Evolutionary conservation across 2,888 invertebrate species (phyloP), one percentile per base, ranked within the genome.

Genomic region (Acronicta leporina): DNA sequence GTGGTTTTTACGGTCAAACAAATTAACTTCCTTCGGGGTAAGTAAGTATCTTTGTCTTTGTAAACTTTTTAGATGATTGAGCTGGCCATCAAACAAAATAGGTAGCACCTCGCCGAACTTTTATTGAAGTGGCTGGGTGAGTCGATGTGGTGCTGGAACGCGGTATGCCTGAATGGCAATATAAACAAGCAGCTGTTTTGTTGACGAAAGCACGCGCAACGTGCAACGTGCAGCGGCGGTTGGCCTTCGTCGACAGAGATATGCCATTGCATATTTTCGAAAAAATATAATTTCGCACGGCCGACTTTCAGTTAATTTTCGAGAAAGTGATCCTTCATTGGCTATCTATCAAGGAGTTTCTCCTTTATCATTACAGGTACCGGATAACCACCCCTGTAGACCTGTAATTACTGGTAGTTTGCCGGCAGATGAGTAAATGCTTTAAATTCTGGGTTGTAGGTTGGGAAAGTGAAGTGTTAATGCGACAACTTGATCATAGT

Each of bases 371-470:
- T 88, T 87, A 87, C 80, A 72, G 54, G 60, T 70, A 71, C 78
- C 80, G 81, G 81, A 77, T 85, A 80, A 84, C 85, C 78, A 86
- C 84, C 91, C 88, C 86, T 86, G 73, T 75, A 57, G 73, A 77
- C 76, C 84, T 85, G 86, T 92, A 92, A 94, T 93, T 93, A 93
- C 87, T 68, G 81, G 82, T 83, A 84, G 84, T 89, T 87, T 85
- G 85, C 87, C 89, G 90, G 92, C 90, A 94, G 93, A 93, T 92
- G 92, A 92, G 92, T 93, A 92, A 91, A 92, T 89, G 91, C 88
- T 82, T 91, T 88, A 89, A 91, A 91, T 92, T 94, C 92, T 92
- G 87, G 90, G 90, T 87, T 91, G 85, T 79, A 83, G 89, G 87
- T 79, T 83, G 90, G 87, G 93, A 93, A 94, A 94, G 94, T 93